Conservation (phyloP, 2,113 vertebrate species). For the Rafetus swinhoei region DNA sequence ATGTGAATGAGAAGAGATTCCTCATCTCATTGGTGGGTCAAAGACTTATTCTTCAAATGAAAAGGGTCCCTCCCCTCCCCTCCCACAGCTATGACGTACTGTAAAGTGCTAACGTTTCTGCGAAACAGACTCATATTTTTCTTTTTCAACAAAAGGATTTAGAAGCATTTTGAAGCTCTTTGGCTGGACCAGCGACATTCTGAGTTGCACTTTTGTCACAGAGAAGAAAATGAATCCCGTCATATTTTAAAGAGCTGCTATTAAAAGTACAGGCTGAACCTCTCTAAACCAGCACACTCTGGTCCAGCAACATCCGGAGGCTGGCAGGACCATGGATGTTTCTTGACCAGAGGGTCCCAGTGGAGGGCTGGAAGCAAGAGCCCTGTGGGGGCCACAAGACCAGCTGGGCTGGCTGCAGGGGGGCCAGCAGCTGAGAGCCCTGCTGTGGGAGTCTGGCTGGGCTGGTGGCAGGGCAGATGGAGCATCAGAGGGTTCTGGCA, state of each 20-base stretch:
- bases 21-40: not conserved
- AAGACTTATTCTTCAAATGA: constrained; percentile 42
- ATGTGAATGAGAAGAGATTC: not conserved
- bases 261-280: not conserved
- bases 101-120: not conserved
- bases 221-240: not conserved
- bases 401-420: too few species aligned
- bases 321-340: too few species aligned
- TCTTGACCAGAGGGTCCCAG: too few species aligned
- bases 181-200: not conserved
- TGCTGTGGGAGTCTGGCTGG: too few species aligned
- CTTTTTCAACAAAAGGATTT: constrained; percentile 1
- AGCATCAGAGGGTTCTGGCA: too few species aligned
- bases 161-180: not conserved
- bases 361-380: too few species aligned
- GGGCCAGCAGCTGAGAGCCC: too few species aligned
- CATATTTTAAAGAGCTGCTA: not conserved
- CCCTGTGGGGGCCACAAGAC: too few species aligned
- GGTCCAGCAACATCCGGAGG: too few species aligned
- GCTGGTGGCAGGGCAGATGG: too few species aligned
- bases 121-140: not conserved
- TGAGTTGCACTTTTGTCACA: not conserved
- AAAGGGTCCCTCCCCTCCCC: not conserved
- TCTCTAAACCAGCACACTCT: too few species aligned
- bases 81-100: not conserved